Evolutionary conservation across 2,797 vertebrate species (phyloP).

Genomic region (Schizopygopsis pylzovi): DNA sequence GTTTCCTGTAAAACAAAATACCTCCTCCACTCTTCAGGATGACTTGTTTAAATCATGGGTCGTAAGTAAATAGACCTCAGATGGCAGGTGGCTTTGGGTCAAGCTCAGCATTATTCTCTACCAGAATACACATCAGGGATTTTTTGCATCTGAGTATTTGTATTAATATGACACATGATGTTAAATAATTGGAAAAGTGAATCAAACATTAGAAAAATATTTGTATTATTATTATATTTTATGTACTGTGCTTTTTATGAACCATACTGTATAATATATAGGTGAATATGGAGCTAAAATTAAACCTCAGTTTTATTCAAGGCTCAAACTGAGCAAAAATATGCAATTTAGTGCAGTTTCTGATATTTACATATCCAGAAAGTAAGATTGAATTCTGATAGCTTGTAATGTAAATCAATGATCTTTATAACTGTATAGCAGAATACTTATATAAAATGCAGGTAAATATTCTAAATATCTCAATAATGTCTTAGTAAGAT

Average conservation of each 20-base stretch:
- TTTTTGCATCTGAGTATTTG: neutral
- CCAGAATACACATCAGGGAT: neutral
- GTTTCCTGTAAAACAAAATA: conserved; percentile 37
- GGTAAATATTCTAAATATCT: too few relatives aligned
- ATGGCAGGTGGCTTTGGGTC: neutral
- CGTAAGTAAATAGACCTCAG: conserved; percentile 20
- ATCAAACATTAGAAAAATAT: neutral
- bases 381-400: too few relatives aligned
- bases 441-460: too few relatives aligned
- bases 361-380: too few relatives aligned
- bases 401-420: too few relatives aligned
- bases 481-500: too few relatives aligned
- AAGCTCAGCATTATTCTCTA: neutral
- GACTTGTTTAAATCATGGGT: conserved; percentile 30
- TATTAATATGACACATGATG: neutral
- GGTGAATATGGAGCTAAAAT: neutral
- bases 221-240: neutral
- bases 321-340: neutral
- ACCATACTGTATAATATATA: neutral
- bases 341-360: neutral
- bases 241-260: neutral
- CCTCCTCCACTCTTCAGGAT: conserved; percentile 16
- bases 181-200: neutral
- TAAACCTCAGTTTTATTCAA: neutral
- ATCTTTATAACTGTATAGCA: too few relatives aligned